A percentile compares a stretch with the other conserved stretches of the same genome.
Conservation (phyloP, 2,888 invertebrate species). For the Arge pagana region DNA sequence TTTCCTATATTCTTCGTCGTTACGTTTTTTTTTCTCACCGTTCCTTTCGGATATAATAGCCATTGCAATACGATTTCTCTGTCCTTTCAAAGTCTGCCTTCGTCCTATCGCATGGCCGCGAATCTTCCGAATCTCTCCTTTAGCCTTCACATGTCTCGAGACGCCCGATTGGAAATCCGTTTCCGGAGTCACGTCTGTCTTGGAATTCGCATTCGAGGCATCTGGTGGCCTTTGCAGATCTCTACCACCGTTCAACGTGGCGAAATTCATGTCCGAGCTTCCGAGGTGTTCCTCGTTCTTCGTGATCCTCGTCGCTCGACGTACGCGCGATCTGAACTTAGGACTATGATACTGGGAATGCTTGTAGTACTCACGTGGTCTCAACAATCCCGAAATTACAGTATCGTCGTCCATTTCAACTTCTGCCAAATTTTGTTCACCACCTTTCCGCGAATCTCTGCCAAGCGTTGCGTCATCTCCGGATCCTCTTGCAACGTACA, state of each 20-base stretch:
- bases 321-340: background rate
- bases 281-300: background rate
- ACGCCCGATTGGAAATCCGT: too few species aligned
- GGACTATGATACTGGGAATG: background rate
- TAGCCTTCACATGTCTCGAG: too few species aligned
- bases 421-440: background rate
- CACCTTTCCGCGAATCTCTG: conserved; percentile 9
- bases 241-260: background rate
- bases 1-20: background rate
- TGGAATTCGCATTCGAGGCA: background rate
- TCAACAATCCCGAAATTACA: background rate
- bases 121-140: too few species aligned
- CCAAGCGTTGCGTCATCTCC: conserved; percentile 18
- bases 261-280: background rate
- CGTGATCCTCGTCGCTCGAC: too few species aligned
- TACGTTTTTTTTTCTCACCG: background rate
- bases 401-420: background rate
- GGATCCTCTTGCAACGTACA: conserved; percentile 37
- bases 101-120: too few species aligned
- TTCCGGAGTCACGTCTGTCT: too few species aligned
- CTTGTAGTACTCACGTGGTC: conserved; percentile 17
- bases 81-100: too few species aligned
- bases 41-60: background rate
- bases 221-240: conserved; percentile 3
- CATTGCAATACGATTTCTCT: background rate